Base-by-base conservation (phyloP, 2,888 invertebrate species). In the Desoria tigrina region DNA sequence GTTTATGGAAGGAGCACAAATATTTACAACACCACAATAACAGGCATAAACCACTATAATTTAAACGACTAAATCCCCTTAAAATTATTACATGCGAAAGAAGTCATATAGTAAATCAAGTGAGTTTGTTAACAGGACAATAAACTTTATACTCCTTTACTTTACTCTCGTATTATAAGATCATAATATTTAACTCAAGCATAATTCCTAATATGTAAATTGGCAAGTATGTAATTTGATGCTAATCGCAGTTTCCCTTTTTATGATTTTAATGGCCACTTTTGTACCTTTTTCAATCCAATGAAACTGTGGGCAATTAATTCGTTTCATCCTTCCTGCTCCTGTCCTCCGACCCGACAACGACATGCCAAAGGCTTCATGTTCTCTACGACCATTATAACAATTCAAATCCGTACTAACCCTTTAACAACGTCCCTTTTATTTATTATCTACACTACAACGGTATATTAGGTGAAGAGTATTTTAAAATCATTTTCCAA, bases 161-260 rank as follows among this genome's bases (percentile, higher is more conserved):
- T 16, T 16, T 7, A 51, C 27, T 21, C 51, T 14, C 45, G 16
- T 45, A 45, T 32, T 32, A 32, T 32, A 32, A 21, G 45, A 16
- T 18, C 21, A 18, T 21, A 45, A 45, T 45, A 45, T 21, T 16
- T 21, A 45, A 6, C 45, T 18, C 45, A 9, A 16, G 26, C 7
- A 14, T 55, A 27, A 3, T 28, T 4, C 57, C 39, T 42, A 57
- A 57, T 57, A 57, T 57, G 57, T 57, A 57, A 57, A 57, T 57
- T 57, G 39, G 57, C 57, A 57, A 57, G 57, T 57, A 39, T 57
- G 55, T 55, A 55, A 55, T 55, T 39, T 57, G 57, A 57, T 57
- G 57, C 21, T 57, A 57, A 57, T 57, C 57, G 23, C 21, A 57
- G 42, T 57, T 57, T 57, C 57, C 57, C 57, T 39, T 57, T 57